These are phyloP conservation scores for Heteromyza rotundicornis DNA, from an alignment of 2,888 invertebrate genomes.

Conservation along the genomic window DNA sequence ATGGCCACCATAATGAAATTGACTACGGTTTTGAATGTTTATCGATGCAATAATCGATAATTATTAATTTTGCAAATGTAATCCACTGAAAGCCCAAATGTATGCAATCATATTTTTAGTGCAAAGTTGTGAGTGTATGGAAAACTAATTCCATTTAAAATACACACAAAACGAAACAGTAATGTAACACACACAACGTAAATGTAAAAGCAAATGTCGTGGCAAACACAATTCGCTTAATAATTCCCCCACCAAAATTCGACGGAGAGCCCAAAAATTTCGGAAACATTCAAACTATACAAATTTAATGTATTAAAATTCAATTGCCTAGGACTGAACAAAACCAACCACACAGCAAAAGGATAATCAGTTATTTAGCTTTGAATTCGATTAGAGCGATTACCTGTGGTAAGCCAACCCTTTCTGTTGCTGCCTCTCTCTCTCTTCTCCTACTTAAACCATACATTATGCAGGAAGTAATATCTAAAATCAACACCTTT, in stretches of 20 bases:
- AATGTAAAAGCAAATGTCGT: too few relatives aligned
- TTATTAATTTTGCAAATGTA: not conserved
- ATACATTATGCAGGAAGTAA: not conserved
- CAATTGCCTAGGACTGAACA: not conserved
- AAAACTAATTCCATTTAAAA: too few relatives aligned
- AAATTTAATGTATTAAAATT: not conserved
- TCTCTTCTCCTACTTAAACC: not conserved
- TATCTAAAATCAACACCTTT: not conserved
- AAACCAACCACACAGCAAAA: too few relatives aligned
- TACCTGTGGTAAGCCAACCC: too few relatives aligned
- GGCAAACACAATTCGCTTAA: too few relatives aligned
- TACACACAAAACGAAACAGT: too few relatives aligned
- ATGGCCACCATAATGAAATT: not conserved
- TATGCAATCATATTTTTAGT: too few relatives aligned
- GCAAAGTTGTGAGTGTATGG: too few relatives aligned
- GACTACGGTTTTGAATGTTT: not conserved
- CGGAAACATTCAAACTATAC: too few relatives aligned
- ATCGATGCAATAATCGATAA: not conserved
- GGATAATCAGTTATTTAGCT: not conserved
- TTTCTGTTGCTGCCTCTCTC: not conserved
- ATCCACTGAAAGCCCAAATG: too few relatives aligned
- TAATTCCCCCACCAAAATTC: too few relatives aligned
- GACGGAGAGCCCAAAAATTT: too few relatives aligned
- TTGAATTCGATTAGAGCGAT: not conserved
- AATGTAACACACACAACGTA: not conserved